Conservation (phyloP, 2,888 invertebrate genomes). For the Plagodis pulveraria region DNA sequence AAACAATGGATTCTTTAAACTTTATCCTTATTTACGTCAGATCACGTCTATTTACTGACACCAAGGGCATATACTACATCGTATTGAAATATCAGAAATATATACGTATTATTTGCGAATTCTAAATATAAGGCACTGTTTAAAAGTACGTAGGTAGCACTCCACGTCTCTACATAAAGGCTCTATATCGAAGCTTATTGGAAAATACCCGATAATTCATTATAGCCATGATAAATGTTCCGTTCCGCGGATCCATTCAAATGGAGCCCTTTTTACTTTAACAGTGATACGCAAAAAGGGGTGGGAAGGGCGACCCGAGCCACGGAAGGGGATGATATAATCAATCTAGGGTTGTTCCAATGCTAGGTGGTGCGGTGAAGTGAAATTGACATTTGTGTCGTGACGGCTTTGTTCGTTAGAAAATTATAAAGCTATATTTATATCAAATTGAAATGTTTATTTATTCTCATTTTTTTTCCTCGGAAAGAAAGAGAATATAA, state of each 20-base stretch:
- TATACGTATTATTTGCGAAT: background rate
- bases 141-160: background rate
- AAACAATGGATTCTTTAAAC: no score
- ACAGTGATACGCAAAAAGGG: slow-evolving; percentile 83
- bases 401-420: slow-evolving; percentile 9
- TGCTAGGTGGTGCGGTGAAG: slow-evolving; percentile 51
- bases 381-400: slow-evolving; percentile 46
- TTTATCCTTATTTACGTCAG: no score
- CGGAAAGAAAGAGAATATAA: background rate
- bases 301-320: slow-evolving; percentile 66
- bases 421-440: slow-evolving; percentile 5
- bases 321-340: slow-evolving; percentile 77
- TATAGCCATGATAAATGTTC: slow-evolving; percentile 82
- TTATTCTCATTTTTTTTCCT: no score
- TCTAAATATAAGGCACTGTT: background rate
- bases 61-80: background rate
- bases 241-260: slow-evolving; percentile 72
- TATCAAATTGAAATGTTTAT: background rate
- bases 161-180: slow-evolving; percentile 2
- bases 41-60: no score
- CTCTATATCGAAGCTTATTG: slow-evolving; percentile 62
- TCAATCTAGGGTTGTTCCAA: slow-evolving; percentile 74
- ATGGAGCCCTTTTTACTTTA: slow-evolving; percentile 78
- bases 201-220: slow-evolving; percentile 80
- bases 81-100: background rate